Base-by-base conservation (phyloP, 2,888 invertebrate species). In the Zaprionus bogoriensis region DNA sequence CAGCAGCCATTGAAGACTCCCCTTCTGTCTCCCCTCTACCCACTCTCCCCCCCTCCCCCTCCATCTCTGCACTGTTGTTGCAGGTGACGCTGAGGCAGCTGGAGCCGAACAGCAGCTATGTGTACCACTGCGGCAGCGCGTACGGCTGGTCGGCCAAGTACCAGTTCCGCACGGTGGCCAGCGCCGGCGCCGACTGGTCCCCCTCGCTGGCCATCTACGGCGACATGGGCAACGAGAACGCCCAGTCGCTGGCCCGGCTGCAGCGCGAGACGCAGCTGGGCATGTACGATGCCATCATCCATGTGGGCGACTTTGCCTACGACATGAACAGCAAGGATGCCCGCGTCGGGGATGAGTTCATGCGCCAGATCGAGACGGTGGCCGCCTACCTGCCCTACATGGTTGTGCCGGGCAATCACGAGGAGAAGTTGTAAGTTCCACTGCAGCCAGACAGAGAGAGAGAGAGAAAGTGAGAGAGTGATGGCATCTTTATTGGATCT, bases 251-350 rank as follows among this genome's bases (percentile, higher is more conserved):
- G 61, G 93, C 95, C 0, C 93, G 96, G 71, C 91, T 99, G 6
- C 97, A 98, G 91, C 93, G 95, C 84, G 98, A 98, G 87, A 93
- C 96, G 0, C 95, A 97, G 87, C 92, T 93, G 30, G 95, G 94
- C 14, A 91, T 94, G 88, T 98, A 97, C 90, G 97, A 98, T 92
- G 94, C 96, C 58, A 94, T 97, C 51, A 93, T 98, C 53, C 98
- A 98, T 92, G 96, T 98, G 36, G 98, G 98, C 0, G 98, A 98
- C 92, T 97, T 98, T 92, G 98, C 98, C 0, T 98, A 98, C 91
- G 97, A 98, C 91, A 96, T 98, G 97, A 92, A 97, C 90, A 92
- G 94, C 77, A 92, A 96, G 69, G 92, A 97, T 88, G 98, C 95
- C 0, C 91, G 92, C 51, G 94, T 97, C 28, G 99, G 99, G 0